phyloP scores from a whole-genome alignment of 2,113 vertebrate genomes.

The Pangasianodon gigas region DNA sequence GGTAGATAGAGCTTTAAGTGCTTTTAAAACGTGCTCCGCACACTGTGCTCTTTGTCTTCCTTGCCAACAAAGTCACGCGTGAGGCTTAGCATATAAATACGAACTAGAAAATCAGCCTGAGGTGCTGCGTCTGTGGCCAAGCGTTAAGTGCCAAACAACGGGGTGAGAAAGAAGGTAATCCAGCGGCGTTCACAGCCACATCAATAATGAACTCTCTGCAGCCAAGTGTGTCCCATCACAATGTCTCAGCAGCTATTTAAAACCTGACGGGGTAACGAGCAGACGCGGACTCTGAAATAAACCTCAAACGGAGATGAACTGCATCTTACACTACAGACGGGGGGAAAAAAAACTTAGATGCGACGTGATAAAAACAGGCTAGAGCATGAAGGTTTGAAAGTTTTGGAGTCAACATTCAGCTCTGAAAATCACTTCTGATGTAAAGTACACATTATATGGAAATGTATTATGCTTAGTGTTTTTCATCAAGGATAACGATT shows the following conservation, averaged over 20 bases:
- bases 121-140: conserved; percentile 12
- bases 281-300: background rate
- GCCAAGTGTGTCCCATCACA: background rate
- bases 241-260: conserved; percentile 38
- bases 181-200: background rate
- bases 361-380: background rate
- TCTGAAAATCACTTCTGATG: background rate
- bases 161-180: background rate
- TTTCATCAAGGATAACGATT: too few species aligned
- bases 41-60: conserved; percentile 17
- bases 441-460: background rate
- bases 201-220: conserved; percentile 5
- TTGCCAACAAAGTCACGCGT: conserved; percentile 18
- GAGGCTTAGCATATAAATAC: conserved; percentile 15
- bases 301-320: background rate
- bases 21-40: conserved; percentile 2
- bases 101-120: conserved; percentile 9
- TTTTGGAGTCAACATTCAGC: background rate
- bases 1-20: background rate
- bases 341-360: background rate
- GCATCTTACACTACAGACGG: background rate
- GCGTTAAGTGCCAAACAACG: background rate
- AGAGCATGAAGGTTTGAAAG: background rate
- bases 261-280: conserved; percentile 8
- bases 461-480: background rate